Conservation (phyloP, 2,797 vertebrate species). For the Ispidina picta region DNA sequence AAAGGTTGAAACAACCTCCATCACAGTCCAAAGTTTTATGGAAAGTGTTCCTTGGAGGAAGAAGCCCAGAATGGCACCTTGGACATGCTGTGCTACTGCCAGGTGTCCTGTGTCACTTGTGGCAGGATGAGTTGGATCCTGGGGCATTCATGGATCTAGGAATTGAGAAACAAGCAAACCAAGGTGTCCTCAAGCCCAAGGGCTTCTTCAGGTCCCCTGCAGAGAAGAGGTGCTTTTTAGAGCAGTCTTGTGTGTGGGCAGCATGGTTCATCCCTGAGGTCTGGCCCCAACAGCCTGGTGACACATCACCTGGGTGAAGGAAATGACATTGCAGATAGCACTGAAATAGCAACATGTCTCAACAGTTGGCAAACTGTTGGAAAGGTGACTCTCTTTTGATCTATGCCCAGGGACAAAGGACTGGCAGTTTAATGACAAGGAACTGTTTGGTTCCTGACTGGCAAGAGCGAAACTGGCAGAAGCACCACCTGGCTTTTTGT, state of each 20-base stretch:
- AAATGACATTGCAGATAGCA: background rate
- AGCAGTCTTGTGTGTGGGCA: background rate
- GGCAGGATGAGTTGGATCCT: background rate
- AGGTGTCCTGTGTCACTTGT: background rate
- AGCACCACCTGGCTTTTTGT: constrained; percentile 56
- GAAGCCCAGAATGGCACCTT: background rate
- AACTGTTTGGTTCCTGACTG: constrained; percentile 36
- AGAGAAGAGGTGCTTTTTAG: background rate
- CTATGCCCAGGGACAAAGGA: constrained; percentile 45
- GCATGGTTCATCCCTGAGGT: background rate
- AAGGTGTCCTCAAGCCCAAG: background rate
- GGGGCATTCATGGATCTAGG: background rate
- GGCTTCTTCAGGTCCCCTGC: background rate
- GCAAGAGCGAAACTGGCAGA: background rate
- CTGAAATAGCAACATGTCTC: constrained; percentile 14
- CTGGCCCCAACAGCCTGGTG: background rate
- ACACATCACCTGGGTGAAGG: background rate
- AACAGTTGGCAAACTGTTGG: constrained; percentile 34
- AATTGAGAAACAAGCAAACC: background rate
- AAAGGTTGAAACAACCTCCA: background rate
- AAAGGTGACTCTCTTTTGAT: constrained; percentile 53
- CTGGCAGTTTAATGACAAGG: constrained; percentile 3
- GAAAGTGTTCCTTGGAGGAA: background rate
- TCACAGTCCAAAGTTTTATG: background rate
- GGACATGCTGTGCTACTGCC: background rate